phyloP scores from a whole-genome alignment of 1,140 invertebrate species.

The Amphibalanus amphitrite region DNA sequence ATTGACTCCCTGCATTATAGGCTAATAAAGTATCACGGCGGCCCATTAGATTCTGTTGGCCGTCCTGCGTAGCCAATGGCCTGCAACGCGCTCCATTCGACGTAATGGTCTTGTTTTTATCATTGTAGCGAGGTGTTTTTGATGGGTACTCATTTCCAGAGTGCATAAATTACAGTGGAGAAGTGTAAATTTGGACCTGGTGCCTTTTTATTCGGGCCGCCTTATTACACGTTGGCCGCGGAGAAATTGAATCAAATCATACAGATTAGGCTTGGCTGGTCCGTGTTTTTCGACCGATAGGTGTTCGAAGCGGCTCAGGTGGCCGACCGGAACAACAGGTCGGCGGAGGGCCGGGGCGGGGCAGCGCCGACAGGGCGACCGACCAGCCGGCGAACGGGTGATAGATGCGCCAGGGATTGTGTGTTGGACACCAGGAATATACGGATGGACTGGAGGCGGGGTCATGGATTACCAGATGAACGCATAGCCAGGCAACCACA shows the following conservation, averaged over 20 bases:
- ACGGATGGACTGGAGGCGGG: too few species aligned
- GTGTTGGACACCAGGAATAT: too few species aligned
- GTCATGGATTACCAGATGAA: too few species aligned
- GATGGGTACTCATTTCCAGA: background rate
- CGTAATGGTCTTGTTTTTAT: conserved; percentile 1
- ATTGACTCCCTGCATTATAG: background rate
- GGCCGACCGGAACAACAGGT: background rate
- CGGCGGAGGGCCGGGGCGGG: too few species aligned
- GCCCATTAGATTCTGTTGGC: background rate
- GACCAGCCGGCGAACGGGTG: too few species aligned
- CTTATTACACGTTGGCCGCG: background rate
- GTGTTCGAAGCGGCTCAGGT: too few species aligned
- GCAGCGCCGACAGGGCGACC: too few species aligned
- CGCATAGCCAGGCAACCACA: too few species aligned
- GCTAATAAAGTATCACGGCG: background rate
- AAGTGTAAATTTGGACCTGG: background rate
- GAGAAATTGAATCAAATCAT: conserved; percentile 1
- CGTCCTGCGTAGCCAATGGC: background rate
- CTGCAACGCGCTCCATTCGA: background rate
- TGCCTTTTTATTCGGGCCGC: conserved; percentile 1
- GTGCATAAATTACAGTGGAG: background rate
- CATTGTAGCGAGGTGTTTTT: conserved; percentile 1
- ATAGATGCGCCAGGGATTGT: too few species aligned
- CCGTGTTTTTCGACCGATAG: background rate
- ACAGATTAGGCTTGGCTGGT: background rate